phyloP scores from a whole-genome alignment of 1,140 invertebrate genomes.

The Drosophila sproati region DNA sequence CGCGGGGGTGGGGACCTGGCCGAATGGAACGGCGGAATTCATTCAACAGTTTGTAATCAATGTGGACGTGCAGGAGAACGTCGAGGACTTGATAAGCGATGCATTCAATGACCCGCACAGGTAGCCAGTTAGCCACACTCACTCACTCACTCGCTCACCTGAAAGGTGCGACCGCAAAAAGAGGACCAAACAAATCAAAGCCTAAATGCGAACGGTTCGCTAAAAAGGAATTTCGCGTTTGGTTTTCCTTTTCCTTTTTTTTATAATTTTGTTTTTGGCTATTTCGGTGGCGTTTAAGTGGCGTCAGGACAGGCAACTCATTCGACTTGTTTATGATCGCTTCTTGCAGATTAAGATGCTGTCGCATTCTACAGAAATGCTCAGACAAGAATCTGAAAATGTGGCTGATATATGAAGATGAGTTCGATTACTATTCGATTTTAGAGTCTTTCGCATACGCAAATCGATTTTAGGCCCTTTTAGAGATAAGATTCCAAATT shows the following conservation, averaged over 20 bases:
- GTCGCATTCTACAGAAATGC: slow-evolving; percentile 11
- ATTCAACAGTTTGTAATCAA: slow-evolving; percentile 81
- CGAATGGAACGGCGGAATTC: slow-evolving; percentile 64
- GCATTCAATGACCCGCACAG: slow-evolving; percentile 54
- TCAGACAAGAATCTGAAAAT: background rate
- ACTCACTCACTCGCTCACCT: background rate
- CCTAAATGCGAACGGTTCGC: slow-evolving; percentile 23
- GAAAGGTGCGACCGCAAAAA: slow-evolving; percentile 2
- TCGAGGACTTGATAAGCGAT: slow-evolving; percentile 36
- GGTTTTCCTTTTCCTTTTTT: too few species aligned
- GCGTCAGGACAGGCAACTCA: slow-evolving; percentile 48
- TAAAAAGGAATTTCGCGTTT: slow-evolving; percentile 54
- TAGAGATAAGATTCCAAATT: too few species aligned
- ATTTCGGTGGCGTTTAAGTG: slow-evolving; percentile 71
- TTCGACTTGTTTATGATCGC: slow-evolving; percentile 56
- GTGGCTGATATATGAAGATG: background rate
- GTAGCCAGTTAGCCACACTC: slow-evolving; percentile 41
- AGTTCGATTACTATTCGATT: background rate
- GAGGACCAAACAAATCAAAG: slow-evolving; percentile 1
- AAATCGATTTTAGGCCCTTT: background rate
- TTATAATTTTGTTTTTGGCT: slow-evolving; percentile 26
- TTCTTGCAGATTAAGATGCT: slow-evolving; percentile 32
- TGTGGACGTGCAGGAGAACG: slow-evolving; percentile 52
- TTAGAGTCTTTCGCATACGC: background rate
- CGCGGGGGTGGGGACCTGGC: background rate